Evolutionary conservation across 35 echinoderm and acorn worm genomes (phyloP), one percentile per base, ranked within the genome.

Genomic region (Hemicentrotus pulcherrimus): DNA sequence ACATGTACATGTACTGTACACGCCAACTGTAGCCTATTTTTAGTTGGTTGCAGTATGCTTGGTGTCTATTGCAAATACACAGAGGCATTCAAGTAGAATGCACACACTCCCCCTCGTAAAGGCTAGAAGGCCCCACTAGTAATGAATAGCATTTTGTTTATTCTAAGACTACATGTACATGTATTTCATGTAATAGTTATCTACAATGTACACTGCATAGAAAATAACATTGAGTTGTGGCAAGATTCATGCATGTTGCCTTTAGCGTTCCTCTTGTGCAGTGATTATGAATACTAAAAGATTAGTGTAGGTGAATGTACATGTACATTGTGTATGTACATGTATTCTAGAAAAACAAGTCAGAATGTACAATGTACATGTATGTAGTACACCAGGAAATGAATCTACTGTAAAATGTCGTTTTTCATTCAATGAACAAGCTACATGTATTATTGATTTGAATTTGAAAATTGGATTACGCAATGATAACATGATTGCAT

Each of bases 1-100:
- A 59, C 52, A 59, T 41, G 35, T 59, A n/a, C n/a, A n/a, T n/a
- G n/a, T n/a, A n/a, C 13, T 50, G 13, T 50, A 22, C 65, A 78
- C 28, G 24, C 65, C 65, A 78, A 78, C 65, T 78, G 65, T n/a
- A 78, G 65, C 65, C 65, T 78, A 78, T 78, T 78, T 78, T 78
- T 78, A 78, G 65, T 78, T 78, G 19, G 65, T 22, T 78, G 65
- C 65, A 78, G 65, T 78, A 78, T n/a, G 24, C 65, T 28, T n/a
- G 6, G 22, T 78, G 65, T 78, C 19, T 28, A 78, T 78, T 28
- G 65, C 65, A 78, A 78, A 78, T 78, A 78, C 65, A n/a, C 22
- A 30, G 28, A n/a, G 65, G 65, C 19, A 78, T n/a, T 28, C 0
- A n/a, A 78, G 65, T 78, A 78, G 65, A 78, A 78, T 78, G 24